Evolutionary conservation across 2,797 vertebrate genomes (phyloP).

Genomic region (Enteromius fasciolatus): DNA sequence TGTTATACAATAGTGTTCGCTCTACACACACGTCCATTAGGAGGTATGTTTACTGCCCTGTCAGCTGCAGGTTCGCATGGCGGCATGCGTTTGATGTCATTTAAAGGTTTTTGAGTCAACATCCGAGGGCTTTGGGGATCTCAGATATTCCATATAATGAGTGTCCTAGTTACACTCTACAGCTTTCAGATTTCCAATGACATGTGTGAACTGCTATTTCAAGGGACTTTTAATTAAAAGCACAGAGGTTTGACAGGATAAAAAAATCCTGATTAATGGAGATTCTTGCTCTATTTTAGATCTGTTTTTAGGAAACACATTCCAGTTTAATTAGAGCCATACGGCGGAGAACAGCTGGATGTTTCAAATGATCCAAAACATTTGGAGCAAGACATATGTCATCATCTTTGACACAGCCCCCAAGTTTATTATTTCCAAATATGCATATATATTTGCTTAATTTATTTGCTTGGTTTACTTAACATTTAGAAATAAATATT

Average conservation of each 20-base stretch:
- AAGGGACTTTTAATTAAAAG: constrained; percentile 83
- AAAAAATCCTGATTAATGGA: constrained; percentile 77
- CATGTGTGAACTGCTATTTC: constrained; percentile 77
- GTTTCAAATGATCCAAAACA: constrained; percentile 73
- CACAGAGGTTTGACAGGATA: constrained; percentile 72
- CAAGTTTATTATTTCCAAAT: constrained; percentile 26
- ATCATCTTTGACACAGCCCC: constrained; percentile 67
- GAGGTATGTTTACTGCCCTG: constrained; percentile 43
- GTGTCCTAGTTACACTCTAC: constrained; percentile 73
- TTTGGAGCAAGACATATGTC: constrained; percentile 76
- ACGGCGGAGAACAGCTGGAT: constrained; percentile 79
- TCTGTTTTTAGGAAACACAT: constrained; percentile 78
- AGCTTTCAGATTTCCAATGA: constrained; percentile 78
- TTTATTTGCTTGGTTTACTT: constrained; percentile 7
- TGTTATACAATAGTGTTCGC: neutral
- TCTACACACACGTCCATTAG: neutral
- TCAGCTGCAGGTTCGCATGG: constrained; percentile 67
- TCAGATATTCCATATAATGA: constrained; percentile 72
- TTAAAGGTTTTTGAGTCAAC: constrained; percentile 62
- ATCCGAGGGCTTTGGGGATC: constrained; percentile 63
- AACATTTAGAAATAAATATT: neutral
- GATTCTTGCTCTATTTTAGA: constrained; percentile 78
- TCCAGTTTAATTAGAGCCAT: constrained; percentile 80
- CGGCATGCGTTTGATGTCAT: constrained; percentile 56
- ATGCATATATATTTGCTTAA: neutral